These are phyloP conservation scores for Enhydra lutris DNA, from an alignment of 2,113 vertebrate genomes.

Conservation along the genomic window DNA sequence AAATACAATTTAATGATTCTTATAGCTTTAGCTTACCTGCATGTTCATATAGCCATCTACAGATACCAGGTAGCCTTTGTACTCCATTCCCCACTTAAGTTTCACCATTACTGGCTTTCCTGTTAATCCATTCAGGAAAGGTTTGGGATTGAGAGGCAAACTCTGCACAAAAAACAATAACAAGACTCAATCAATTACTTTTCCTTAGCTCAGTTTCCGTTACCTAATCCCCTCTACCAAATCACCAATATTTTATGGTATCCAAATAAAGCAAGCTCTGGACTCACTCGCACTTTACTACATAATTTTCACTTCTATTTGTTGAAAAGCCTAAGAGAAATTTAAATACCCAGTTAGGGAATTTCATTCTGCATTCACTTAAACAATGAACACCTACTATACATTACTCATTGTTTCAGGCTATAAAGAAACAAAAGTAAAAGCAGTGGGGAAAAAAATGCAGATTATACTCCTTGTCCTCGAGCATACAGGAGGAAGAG, in stretches of 20 bases:
- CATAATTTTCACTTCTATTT: not conserved
- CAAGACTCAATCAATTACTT: not conserved
- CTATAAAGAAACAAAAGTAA: not conserved
- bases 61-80: conserved; percentile 97
- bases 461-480: not conserved
- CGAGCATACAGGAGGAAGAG: not conserved
- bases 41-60: conserved; percentile 99
- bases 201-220: not conserved
- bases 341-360: not conserved
- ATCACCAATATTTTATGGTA: not conserved
- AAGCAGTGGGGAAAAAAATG: not conserved
- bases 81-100: conserved; percentile 99
- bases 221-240: not conserved
- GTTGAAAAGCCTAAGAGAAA: not conserved
- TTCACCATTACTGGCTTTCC: conserved; percentile 99
- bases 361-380: not conserved
- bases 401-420: not conserved
- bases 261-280: not conserved
- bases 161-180: conserved; percentile 83
- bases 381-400: not conserved
- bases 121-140: conserved; percentile 97
- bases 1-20: not conserved
- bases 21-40: conserved; percentile 86
- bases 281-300: not conserved
- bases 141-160: conserved; percentile 97